These are phyloP conservation scores for Mionectes olivaceus DNA, from an alignment of 2,797 vertebrate genomes.

Conservation along the genomic window DNA sequence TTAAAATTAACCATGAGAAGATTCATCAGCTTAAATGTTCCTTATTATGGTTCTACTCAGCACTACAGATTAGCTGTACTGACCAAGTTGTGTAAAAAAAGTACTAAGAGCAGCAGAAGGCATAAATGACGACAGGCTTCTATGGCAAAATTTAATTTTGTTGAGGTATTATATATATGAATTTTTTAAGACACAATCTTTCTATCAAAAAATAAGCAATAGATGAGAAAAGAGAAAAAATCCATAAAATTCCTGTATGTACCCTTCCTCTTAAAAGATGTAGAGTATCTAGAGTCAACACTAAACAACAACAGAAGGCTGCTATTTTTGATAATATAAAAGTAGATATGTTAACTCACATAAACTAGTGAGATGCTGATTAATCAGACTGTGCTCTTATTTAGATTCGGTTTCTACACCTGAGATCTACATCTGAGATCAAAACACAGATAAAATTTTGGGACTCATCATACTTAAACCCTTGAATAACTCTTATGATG, in stretches of 20 bases:
- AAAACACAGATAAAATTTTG: neutral
- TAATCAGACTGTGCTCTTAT: neutral
- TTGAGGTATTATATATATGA: neutral
- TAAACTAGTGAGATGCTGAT: neutral
- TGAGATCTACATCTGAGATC: neutral
- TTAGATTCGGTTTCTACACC: neutral
- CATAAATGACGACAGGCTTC: neutral
- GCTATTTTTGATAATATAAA: neutral
- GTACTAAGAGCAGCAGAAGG: neutral
- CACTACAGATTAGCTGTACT: neutral
- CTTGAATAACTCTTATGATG: neutral
- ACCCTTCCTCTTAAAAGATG: neutral
- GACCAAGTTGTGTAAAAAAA: neutral
- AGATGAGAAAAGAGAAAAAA: neutral
- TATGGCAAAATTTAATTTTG: neutral
- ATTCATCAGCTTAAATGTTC: neutral
- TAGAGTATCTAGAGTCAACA: neutral
- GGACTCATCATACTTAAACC: neutral
- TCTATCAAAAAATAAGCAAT: neutral
- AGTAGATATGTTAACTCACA: neutral
- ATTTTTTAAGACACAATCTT: neutral
- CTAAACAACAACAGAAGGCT: neutral
- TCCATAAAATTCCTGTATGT: neutral
- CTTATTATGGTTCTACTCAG: neutral
- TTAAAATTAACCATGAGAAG: conserved; percentile 15